Base-by-base conservation (phyloP, 1,140 invertebrate genomes). In the Habropoda laboriosa region DNA sequence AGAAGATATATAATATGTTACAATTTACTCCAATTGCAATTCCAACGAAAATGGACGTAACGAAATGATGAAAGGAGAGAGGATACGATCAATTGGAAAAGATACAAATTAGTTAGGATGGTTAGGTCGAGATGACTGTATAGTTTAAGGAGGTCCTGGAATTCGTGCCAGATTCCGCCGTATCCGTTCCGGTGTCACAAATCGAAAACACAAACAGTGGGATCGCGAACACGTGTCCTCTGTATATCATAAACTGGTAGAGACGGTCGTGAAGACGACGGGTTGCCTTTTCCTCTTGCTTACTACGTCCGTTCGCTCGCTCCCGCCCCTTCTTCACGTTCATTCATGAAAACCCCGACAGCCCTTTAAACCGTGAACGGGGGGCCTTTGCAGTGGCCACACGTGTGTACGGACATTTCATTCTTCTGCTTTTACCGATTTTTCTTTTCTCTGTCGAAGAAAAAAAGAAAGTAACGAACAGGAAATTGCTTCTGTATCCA, bases 211-310 rank as follows among this genome's bases (percentile, higher is more conserved):
- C 81, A 86, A 87, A 86, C 84, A 86, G 30, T n/a, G 16, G 24
- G 35, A 40, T 47, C 30, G 40, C 57, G 80, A 79, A 74, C 85
- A 86, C 81, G 85, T 87, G 83, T 86, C 78, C 72, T 74, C 66
- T 87, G 81, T 86, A 81, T 87, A 83, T 83, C 68, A 79, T 82
- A 74, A 85, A 74, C 53, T 57, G 35, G 61, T 42, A 27, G 35
- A 49, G 42, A 66, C 38, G 79, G 55, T 73, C 67, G 81, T 83
- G 53, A 71, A 68, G 58, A 68, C 35, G 35, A 42, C 68, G 30
- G 47, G 66, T 58, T 61, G 49, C 58, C 81, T 67, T 66, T 81
- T 49, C 47, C 77, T 76, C 78, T 85, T 77, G 76, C 81, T 82
- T 86, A 74, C 83, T 86, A 81, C 79, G 80, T 81, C 79, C 82